A percentile compares a stretch with the other conserved stretches of the same genome.
Conservation (phyloP, 2,797 vertebrate genomes). For the Thunnus albacares region DNA sequence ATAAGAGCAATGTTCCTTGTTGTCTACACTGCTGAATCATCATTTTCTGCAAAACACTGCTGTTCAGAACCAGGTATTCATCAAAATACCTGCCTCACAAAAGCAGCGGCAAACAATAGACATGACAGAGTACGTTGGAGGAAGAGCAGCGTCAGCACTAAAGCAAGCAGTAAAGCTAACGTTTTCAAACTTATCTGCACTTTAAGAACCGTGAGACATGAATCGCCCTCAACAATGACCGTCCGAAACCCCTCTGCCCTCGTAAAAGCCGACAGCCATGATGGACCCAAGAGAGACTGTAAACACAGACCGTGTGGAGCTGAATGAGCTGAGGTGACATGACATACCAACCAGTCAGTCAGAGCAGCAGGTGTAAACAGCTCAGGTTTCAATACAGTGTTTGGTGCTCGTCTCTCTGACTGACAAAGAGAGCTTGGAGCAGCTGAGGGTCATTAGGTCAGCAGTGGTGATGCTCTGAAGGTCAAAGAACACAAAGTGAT, state of each 20-base stretch:
- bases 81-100: slow-evolving; percentile 25
- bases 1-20: slow-evolving; percentile 25
- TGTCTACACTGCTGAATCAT: slow-evolving; percentile 50
- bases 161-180: background rate
- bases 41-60: slow-evolving; percentile 17
- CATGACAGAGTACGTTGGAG: background rate
- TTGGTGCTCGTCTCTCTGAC: background rate
- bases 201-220: background rate
- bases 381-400: background rate
- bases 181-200: slow-evolving; percentile 15
- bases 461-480: background rate
- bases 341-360: background rate
- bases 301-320: slow-evolving; percentile 21
- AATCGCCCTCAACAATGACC: background rate
- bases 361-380: background rate
- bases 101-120: slow-evolving; percentile 38
- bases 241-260: background rate
- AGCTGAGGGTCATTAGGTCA: slow-evolving; percentile 25
- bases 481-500: slow-evolving; percentile 19
- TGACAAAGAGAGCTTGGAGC: background rate
- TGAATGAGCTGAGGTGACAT: background rate
- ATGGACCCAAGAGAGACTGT: background rate
- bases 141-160: slow-evolving; percentile 35
- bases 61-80: slow-evolving; percentile 15
- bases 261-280: background rate